These are phyloP conservation scores for Orthosia gothica DNA, from an alignment of 2,888 invertebrate genomes.

Conservation along the genomic window DNA sequence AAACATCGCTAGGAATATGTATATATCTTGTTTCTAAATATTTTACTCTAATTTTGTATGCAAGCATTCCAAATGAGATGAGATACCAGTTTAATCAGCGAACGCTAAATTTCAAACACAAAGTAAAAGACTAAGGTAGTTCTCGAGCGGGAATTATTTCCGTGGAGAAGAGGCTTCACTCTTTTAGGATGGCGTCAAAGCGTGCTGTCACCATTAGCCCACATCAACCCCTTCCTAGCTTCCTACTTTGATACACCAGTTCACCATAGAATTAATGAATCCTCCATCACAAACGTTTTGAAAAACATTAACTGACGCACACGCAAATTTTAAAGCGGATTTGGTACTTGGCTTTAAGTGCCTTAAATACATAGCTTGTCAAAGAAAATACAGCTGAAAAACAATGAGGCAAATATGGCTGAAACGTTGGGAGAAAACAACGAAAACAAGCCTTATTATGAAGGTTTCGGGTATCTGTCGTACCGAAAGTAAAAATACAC, in stretches of 20 bases:
- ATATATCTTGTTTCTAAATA: neutral
- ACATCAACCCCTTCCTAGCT: neutral
- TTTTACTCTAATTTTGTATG: neutral
- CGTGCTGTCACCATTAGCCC: neutral
- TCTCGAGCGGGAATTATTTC: neutral
- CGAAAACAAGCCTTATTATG: neutral
- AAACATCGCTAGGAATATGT: too few species aligned
- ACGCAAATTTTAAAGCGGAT: conserved; percentile 30
- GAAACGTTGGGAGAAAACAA: neutral
- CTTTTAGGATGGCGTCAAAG: neutral
- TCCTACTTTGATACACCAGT: neutral
- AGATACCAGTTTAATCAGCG: neutral
- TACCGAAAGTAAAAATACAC: neutral
- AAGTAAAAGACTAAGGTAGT: neutral
- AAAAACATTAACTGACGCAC: conserved; percentile 24
- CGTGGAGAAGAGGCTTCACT: neutral
- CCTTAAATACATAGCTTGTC: conserved; percentile 9
- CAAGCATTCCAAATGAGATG: neutral
- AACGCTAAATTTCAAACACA: neutral
- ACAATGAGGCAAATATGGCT: neutral
- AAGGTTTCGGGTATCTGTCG: neutral
- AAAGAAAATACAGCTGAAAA: neutral
- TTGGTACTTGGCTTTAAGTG: conserved; percentile 1
- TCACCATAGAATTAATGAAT: conserved; percentile 14
- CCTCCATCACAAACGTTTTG: conserved; percentile 16